These are phyloP conservation scores for Drosophila repletoides DNA, from an alignment of 1,140 invertebrate species.

Conservation along the genomic window DNA sequence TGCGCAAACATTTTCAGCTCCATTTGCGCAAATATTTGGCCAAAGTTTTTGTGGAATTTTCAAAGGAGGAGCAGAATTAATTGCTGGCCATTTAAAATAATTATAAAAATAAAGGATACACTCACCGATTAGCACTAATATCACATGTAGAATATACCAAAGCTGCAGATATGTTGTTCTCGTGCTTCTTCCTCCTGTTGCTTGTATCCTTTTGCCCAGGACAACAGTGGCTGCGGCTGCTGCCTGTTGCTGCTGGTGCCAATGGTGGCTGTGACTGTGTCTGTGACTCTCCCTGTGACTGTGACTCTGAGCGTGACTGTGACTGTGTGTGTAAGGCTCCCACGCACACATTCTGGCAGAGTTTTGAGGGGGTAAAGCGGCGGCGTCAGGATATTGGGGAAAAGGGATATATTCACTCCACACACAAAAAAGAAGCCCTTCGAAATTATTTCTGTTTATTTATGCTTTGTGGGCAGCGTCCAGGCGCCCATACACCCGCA, in stretches of 20 bases:
- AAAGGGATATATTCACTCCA: too few relatives aligned
- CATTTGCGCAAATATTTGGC: slow-evolving; percentile 30
- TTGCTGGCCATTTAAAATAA: slow-evolving; percentile 56
- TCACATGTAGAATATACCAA: slow-evolving; percentile 79
- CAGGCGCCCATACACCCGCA: slow-evolving; percentile 27
- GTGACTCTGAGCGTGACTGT: background rate
- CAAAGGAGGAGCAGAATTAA: slow-evolving; percentile 36
- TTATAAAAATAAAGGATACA: slow-evolving; percentile 21
- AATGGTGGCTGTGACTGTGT: slow-evolving; percentile 23
- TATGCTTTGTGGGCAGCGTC: slow-evolving; percentile 18
- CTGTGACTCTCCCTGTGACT: background rate
- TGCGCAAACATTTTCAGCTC: slow-evolving; percentile 35
- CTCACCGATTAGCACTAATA: slow-evolving; percentile 81
- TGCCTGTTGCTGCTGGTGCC: slow-evolving; percentile 49
- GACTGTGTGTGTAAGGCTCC: slow-evolving; percentile 40
- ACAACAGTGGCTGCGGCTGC: slow-evolving; percentile 27
- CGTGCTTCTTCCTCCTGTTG: slow-evolving; percentile 26
- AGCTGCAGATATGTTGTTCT: slow-evolving; percentile 57
- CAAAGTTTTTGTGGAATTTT: slow-evolving; percentile 20
- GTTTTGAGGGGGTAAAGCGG: background rate
- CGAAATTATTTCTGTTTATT: slow-evolving; percentile 27
- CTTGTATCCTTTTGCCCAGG: slow-evolving; percentile 16
- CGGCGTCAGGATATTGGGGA: too few relatives aligned
- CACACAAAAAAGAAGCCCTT: too few relatives aligned
- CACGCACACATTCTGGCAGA: slow-evolving; percentile 55